Base-by-base conservation (phyloP, 2,797 vertebrate species). In the Ctenochaetus hawaiiensis region DNA sequence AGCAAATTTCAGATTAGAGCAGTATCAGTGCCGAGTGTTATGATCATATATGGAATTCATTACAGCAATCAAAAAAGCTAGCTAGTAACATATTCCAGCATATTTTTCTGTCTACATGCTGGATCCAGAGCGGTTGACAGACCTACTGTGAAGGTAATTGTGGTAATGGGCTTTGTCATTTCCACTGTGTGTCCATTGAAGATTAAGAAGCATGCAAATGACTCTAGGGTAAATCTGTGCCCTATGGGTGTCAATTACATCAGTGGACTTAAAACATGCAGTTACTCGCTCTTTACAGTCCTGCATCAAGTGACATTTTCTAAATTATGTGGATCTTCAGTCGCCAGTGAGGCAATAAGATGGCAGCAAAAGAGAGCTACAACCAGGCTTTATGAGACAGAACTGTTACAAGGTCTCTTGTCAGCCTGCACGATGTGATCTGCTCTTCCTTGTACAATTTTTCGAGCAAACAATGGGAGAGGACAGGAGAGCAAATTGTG, bases 81-180 rank as follows among this genome's bases (percentile, higher is more conserved):
- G 65, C 48, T n/a, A 2, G n/a, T 53, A 34, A 58, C 13, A 54
- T 63, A 26, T 30, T 60, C 6, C 52, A 62, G 18, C 14, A 54
- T 41, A 14, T 30, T 74, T 45, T 62, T 73, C 34, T 59, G 72
- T 41, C 64, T 56, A 13, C 44, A 68, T 66, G 53, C 20, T 61
- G 59, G 37, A 58, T 61, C 62, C 69, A 59, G 65, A 75, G 63
- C 59, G 78, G 72, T 69, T 86, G 75, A 82, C 77, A 81, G 75
- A 44, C 77, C 74, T 61, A 70, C 63, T 75, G 75, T 71, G 71
- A 72, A 79, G 80, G 85, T 89, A 90, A 90, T 83, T 81, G 86
- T 90, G 75, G 75, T 94, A 95, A 95, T 94, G 91, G 91, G 92
- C 90, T 94, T 94, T 95, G 93, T 94, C 93, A 89, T 92, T 83